Evolutionary conservation across 2,113 vertebrate species (phyloP).

Genomic region (Patagioenas fasciata): DNA sequence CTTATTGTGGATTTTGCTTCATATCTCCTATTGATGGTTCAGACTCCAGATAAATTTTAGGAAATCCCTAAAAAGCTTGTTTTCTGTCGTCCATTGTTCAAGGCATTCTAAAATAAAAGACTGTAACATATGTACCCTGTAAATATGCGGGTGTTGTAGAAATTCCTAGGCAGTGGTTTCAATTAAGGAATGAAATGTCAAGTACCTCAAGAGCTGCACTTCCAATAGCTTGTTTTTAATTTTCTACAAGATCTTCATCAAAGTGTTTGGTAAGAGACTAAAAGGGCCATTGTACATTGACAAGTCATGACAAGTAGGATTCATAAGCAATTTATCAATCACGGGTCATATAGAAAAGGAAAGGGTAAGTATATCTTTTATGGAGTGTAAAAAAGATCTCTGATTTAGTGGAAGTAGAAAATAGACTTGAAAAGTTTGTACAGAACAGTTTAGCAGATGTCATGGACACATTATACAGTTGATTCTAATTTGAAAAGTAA

Average conservation of each 20-base stretch:
- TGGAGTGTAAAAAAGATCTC: neutral
- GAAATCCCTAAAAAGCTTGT: neutral
- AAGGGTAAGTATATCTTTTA: constrained; percentile 1
- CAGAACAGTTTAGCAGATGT: neutral
- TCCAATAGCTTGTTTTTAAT: neutral
- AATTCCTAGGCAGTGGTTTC: neutral
- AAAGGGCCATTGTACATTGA: constrained; percentile 38
- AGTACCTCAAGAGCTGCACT: neutral
- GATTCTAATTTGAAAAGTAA: neutral
- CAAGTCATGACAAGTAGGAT: constrained; percentile 46
- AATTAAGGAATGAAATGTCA: constrained; percentile 13
- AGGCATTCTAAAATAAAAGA: neutral
- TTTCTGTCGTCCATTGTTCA: neutral
- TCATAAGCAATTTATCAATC: constrained; percentile 56
- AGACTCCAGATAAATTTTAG: neutral
- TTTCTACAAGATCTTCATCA: neutral
- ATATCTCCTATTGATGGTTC: neutral
- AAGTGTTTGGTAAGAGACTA: constrained; percentile 5
- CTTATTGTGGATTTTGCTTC: neutral
- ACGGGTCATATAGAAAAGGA: constrained; percentile 35
- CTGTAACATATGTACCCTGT: neutral
- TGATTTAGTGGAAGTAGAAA: constrained; percentile 9
- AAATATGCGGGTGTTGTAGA: neutral
- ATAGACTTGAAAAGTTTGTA: neutral
- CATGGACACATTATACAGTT: neutral